Conservation (phyloP, 2,797 vertebrate genomes). For the Limnodromus scolopaceus region DNA sequence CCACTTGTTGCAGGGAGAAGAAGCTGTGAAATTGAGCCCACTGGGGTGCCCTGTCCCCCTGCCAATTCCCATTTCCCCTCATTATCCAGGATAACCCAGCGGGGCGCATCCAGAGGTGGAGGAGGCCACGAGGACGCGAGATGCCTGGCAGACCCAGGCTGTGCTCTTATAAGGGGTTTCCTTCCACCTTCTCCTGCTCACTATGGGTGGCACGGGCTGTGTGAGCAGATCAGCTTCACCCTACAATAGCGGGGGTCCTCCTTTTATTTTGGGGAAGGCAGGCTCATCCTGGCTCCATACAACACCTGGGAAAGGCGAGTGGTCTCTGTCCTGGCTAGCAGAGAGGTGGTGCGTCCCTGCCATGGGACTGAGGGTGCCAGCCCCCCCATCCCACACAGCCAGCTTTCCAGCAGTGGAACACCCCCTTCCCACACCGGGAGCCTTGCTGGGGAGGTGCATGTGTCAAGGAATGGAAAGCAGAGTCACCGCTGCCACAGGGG, state of each 20-base stretch:
- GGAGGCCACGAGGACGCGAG: background rate
- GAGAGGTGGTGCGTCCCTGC: background rate
- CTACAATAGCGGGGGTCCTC: background rate
- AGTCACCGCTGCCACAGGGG: background rate
- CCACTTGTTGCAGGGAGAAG: background rate
- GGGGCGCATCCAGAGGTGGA: background rate
- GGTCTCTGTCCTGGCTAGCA: background rate
- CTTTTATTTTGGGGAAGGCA: background rate
- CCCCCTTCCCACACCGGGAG: background rate
- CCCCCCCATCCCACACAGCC: too few species aligned
- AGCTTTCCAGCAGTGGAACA: rapidly evolving
- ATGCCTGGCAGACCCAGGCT: background rate
- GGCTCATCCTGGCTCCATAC: background rate
- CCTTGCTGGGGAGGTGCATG: rapidly evolving
- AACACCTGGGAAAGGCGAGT: rapidly evolving
- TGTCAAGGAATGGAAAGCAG: background rate
- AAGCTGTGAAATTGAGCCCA: background rate
- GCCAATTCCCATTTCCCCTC: background rate
- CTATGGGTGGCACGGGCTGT: background rate
- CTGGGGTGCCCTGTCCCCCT: rapidly evolving
- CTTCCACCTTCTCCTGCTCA: rapidly evolving
- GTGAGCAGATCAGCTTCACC: background rate
- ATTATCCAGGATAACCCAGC: rapidly evolving
- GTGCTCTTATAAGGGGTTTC: rapidly evolving
- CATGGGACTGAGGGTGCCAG: background rate